phyloP scores from a whole-genome alignment of 2,888 invertebrate genomes.

The Polydesmus complanatus region DNA sequence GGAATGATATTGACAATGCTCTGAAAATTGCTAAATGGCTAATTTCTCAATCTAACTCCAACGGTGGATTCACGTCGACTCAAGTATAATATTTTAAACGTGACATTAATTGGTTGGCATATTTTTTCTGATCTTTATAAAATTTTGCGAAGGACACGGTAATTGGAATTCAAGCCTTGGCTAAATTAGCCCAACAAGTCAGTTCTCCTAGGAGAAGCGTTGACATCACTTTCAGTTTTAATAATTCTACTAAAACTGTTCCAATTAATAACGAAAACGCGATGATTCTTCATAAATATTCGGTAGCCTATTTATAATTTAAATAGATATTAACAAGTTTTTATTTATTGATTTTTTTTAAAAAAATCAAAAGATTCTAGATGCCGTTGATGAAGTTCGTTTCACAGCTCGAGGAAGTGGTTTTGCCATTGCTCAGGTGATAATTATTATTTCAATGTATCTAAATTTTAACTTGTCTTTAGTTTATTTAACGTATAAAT shows the following conservation, averaged over 20 bases:
- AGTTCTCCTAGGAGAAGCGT: conserved; percentile 38
- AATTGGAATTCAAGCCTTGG: conserved; percentile 54
- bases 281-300: conserved; percentile 64
- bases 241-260: conserved; percentile 38
- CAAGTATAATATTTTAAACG: conserved; percentile 25
- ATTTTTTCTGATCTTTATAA: neutral
- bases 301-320: conserved; percentile 38
- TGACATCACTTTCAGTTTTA: conserved; percentile 40
- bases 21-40: conserved; percentile 30
- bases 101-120: neutral
- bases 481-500: conserved; percentile 1
- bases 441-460: neutral
- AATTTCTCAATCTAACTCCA: conserved; percentile 28
- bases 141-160: conserved; percentile 47
- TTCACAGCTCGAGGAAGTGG: conserved; percentile 68
- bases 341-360: neutral
- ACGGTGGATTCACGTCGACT: conserved; percentile 32
- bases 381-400: conserved; percentile 42
- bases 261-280: conserved; percentile 56
- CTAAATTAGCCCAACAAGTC: conserved; percentile 47
- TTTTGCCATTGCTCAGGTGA: conserved; percentile 46
- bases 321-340: no score
- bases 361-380: conserved; percentile 1
- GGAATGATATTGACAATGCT: conserved; percentile 22
- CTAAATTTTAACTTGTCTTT: conserved; percentile 1